Evolutionary conservation across 1,140 invertebrate genomes (phyloP), one percentile per base, ranked within the genome.

Genomic region (Pachypsylla venusta): DNA sequence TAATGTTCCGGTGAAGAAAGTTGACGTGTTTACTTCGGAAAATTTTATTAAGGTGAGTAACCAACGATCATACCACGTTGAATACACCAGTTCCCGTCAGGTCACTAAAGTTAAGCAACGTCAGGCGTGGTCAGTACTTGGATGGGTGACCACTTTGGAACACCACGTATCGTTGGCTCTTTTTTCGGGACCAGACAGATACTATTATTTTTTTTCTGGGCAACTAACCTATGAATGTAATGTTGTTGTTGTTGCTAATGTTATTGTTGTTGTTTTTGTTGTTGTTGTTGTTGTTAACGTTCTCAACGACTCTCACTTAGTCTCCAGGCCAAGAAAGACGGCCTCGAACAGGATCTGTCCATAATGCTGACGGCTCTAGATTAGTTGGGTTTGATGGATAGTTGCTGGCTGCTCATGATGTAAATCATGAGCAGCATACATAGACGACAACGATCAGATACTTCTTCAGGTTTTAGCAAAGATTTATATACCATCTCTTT

Each of bases 21-120:
- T 81, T 0, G 79, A 84, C 68, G 67, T 84, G 20, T 79, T 85
- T 62, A 76, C 78, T 1, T 74, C 77, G 3, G 74, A 79, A 59
- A 72, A 76, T 62, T 85, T 82, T 66, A 67, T 83, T 16, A 84
- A 75, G 70, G 75, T 76, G 68, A 60, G 64, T 58, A 56, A 54
- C 30, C 22, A 26, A 30, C 28, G n/a, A n/a, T 28, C 12, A 28
- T 12, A n/a, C 1, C 19, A 2, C 1, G 24, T 27, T 4, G 53
- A 57, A 25, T 22, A 25, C 12, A 57, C 2, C 2, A 56, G 30
- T 2, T 1, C 39, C 13, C 13, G 14, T 35, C 25, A 57, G 4
- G 26, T 61, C n/a, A n/a, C n/a, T n/a, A n/a, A n/a, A n/a, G n/a
- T n/a, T n/a, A n/a, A n/a, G n/a, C n/a, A n/a, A n/a, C n/a, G n/a